Evolutionary conservation across 2,888 invertebrate species (phyloP).

Genomic region (Drosophila mayaguana): DNA sequence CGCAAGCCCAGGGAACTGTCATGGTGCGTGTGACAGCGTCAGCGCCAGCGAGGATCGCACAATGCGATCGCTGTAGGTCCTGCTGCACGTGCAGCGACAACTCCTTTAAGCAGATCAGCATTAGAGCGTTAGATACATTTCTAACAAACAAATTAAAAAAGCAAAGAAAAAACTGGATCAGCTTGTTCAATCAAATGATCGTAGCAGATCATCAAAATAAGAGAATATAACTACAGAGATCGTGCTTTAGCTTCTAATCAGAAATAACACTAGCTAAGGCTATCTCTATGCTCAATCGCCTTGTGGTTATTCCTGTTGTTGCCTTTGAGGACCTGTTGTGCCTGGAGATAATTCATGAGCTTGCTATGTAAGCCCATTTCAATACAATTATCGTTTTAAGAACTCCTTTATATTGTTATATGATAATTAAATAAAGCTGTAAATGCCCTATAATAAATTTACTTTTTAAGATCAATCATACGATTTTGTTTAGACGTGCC

Average conservation of each 20-base stretch:
- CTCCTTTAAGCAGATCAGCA: conserved; percentile 6
- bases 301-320: too few relatives aligned
- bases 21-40: conserved; percentile 3
- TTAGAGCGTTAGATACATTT: background rate
- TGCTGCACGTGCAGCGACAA: conserved; percentile 10
- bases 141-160: background rate
- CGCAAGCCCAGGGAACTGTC: background rate
- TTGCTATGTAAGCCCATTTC: too few relatives aligned
- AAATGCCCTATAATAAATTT: too few relatives aligned
- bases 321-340: too few relatives aligned
- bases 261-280: background rate
- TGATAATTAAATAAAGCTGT: too few relatives aligned
- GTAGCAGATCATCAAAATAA: background rate
- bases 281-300: background rate
- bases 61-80: background rate
- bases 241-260: background rate
- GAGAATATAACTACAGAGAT: background rate
- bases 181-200: background rate
- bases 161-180: background rate
- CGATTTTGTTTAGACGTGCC: too few relatives aligned
- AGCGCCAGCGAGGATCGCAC: background rate
- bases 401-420: too few relatives aligned
- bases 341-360: too few relatives aligned
- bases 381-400: too few relatives aligned
- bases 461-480: too few relatives aligned